Evolutionary conservation across 2,888 invertebrate species (phyloP), one percentile per base, ranked within the genome.

Genomic region (Rugalucina vietnamica): DNA sequence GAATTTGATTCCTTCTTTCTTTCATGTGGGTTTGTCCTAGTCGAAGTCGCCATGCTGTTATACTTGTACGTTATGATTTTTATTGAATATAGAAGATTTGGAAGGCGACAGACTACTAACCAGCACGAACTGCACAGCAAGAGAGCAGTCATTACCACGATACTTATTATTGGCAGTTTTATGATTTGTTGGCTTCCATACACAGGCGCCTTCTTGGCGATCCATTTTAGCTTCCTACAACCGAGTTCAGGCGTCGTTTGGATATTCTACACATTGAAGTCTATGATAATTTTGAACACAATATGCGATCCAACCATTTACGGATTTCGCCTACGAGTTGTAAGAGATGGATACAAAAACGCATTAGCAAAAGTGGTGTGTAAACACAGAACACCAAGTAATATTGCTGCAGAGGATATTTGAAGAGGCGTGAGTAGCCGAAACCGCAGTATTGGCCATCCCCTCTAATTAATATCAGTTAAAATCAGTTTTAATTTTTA

Each of bases 161-260:
- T 93, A 24, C 76, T 93, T n/a, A 93, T 93, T 8, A 89, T 93
- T 1, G 90, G 90, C 32, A 91, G 92, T 32, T 93, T 93, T 75
- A 81, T 89, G 8, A 70, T 91, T 5, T 92, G 93, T 60, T 93
- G 92, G 92, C 75, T 93, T 37, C 93, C 93, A 8, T 88, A 90
- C 49, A 90, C n/a, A n/a, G n/a, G 90, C 74, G 82, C 91, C 12
- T 92, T 92, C 72, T 89, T 91, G 73, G 84, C 90, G 21, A 84
- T 87, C 2, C 81, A 90, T 72, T 82, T 90, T 8, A 84, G 90
- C 12, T 88, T 90, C 72, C 82, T 89, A 0, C 85, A 90, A 21
- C 84, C 89, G 57, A 73, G 82, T 10, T 75, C 76, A 32, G 39
- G 74, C 12, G 82, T 90, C 18, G 75, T 81, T 32, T 78, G 85